These are phyloP conservation scores for Chamaea fasciata DNA, from an alignment of 2,113 vertebrate genomes.

Conservation along the genomic window DNA sequence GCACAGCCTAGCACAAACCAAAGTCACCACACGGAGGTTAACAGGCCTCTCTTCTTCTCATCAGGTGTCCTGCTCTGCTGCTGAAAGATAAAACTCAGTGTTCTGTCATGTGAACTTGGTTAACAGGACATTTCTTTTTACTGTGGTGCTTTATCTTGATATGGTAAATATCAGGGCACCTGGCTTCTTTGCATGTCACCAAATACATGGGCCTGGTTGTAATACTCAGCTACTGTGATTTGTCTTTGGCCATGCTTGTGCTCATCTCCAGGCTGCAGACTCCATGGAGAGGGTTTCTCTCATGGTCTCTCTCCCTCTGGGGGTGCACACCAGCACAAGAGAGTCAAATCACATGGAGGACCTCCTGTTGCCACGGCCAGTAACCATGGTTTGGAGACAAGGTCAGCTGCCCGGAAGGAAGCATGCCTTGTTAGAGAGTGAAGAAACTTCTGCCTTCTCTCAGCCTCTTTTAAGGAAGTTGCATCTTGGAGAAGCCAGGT, in stretches of 20 bases:
- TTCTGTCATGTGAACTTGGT: background rate
- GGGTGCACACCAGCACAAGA: background rate
- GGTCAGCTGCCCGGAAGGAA: background rate
- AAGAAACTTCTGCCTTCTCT: background rate
- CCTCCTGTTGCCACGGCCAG: fast-evolving
- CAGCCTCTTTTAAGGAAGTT: background rate
- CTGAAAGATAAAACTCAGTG: background rate
- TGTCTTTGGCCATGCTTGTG: background rate
- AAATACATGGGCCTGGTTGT: fast-evolving
- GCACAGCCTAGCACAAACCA: background rate
- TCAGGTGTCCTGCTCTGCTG: background rate
- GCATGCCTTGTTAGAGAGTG: fast-evolving
- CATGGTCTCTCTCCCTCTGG: background rate
- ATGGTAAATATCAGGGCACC: background rate
- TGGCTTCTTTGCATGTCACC: background rate
- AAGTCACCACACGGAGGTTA: background rate
- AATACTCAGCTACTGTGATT: background rate
- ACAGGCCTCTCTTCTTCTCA: background rate
- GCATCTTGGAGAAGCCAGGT: background rate
- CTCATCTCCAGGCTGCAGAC: background rate
- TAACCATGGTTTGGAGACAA: background rate
- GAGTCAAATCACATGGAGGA: background rate
- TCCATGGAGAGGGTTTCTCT: background rate
- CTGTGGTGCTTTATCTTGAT: background rate
- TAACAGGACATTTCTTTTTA: background rate